A percentile compares a stretch with the other conserved stretches of the same genome.
These are phyloP conservation scores for Hedychridium roseum DNA, from an alignment of 2,888 invertebrate genomes.

Conservation along the genomic window DNA sequence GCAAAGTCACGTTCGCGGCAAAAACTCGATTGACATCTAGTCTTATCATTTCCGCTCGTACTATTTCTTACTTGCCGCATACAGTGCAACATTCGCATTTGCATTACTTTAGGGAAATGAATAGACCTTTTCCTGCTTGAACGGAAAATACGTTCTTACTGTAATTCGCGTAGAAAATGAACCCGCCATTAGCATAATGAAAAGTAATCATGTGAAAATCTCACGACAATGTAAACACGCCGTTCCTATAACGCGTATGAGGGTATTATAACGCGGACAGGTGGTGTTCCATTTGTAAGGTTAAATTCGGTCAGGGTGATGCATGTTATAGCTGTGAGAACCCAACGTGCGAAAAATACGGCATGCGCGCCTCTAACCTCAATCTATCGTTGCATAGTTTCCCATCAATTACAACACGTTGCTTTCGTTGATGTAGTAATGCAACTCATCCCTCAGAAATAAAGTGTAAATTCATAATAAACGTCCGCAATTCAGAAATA, in stretches of 20 bases:
- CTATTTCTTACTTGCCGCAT: constrained; percentile 14
- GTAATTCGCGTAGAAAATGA: neutral
- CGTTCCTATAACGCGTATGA: neutral
- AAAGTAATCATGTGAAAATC: neutral
- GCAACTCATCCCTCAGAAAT: no score
- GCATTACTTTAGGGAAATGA: no score
- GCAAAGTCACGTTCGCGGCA: no score
- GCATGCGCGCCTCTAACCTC: neutral
- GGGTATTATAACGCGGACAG: neutral
- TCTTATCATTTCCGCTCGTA: constrained; percentile 27
- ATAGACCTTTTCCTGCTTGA: constrained; percentile 14
- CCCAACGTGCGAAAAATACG: constrained; percentile 14
- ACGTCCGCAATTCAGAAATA: no score
- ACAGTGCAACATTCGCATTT: no score
- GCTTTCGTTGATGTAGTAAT: no score
- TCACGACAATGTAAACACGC: neutral
- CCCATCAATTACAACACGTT: no score
- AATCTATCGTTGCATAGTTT: neutral
- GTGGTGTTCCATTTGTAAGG: constrained; percentile 15
- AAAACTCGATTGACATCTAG: constrained; percentile 10
- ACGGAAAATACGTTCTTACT: constrained; percentile 9
- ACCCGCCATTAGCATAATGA: neutral
- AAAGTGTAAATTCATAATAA: no score
- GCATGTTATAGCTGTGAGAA: constrained; percentile 21
- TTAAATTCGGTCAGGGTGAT: constrained; percentile 40